Conservation (phyloP, 2,797 vertebrate species). For the Poeciliopsis turneri region DNA sequence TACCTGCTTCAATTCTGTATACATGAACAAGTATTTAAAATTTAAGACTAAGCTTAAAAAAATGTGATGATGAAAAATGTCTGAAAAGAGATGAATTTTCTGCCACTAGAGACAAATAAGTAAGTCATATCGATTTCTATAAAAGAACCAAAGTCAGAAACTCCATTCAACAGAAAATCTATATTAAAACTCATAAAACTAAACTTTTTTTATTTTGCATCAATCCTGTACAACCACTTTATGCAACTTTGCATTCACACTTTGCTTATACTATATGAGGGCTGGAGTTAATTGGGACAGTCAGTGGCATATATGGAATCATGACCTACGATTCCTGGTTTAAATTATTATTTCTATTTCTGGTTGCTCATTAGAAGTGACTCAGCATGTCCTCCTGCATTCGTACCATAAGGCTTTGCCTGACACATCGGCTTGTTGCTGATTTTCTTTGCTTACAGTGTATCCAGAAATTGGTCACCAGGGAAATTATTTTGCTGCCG, state of each 20-base stretch:
- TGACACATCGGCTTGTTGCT: constrained; percentile 75
- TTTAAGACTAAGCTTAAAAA: background rate
- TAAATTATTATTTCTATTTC: constrained; percentile 79
- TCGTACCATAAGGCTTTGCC: constrained; percentile 55
- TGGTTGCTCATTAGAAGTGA: constrained; percentile 82
- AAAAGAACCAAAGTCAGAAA: constrained; percentile 7
- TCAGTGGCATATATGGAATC: constrained; percentile 69
- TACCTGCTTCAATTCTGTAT: background rate
- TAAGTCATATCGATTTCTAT: background rate
- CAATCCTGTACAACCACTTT: constrained; percentile 33
- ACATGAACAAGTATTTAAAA: constrained; percentile 25
- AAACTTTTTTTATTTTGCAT: constrained; percentile 16
- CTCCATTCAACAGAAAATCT: constrained; percentile 9
- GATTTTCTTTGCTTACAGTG: constrained; percentile 78
- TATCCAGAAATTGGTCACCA: constrained; percentile 81
- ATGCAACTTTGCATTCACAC: constrained; percentile 42
- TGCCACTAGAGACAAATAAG: background rate
- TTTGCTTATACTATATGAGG: constrained; percentile 56
- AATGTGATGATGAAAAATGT: background rate
- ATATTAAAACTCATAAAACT: constrained; percentile 2
- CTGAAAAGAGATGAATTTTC: background rate
- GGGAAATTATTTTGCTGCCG: constrained; percentile 82
- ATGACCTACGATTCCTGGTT: constrained; percentile 77
- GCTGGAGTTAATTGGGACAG: constrained; percentile 78
- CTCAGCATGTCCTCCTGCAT: constrained; percentile 68